Conservation (phyloP, 2,113 vertebrate species). For the Taxidea taxus region DNA sequence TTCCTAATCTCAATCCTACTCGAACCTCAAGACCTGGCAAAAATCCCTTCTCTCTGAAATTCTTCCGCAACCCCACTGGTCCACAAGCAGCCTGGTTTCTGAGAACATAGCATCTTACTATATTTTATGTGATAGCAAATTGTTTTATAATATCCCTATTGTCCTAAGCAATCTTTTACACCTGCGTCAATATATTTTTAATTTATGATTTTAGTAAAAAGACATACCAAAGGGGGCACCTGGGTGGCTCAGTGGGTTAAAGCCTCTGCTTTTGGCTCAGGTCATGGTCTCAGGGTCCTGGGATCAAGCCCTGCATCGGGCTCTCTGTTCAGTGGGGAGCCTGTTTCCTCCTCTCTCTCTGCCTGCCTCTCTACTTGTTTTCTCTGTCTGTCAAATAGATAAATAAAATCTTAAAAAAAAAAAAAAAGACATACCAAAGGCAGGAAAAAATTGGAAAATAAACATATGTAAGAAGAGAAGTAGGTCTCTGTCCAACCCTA, state of each 20-base stretch:
- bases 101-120: background rate
- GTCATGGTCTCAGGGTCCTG: no score
- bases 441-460: background rate
- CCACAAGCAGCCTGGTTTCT: background rate
- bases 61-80: background rate
- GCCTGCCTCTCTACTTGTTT: no score
- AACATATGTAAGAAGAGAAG: background rate
- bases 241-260: no score
- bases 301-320: no score
- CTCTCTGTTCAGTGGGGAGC: no score
- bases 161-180: background rate
- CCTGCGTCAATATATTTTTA: background rate
- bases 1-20: background rate
- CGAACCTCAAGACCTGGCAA: background rate
- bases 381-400: no score
- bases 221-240: background rate
- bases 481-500: background rate
- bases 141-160: background rate
- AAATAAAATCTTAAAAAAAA: no score
- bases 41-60: background rate
- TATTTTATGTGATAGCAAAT: no score
- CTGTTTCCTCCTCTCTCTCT: no score
- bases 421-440: background rate
- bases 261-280: no score
- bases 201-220: slow-evolving; percentile 7